Base-by-base conservation (phyloP, 2,888 invertebrate species). In the Drosophila paracracens region DNA sequence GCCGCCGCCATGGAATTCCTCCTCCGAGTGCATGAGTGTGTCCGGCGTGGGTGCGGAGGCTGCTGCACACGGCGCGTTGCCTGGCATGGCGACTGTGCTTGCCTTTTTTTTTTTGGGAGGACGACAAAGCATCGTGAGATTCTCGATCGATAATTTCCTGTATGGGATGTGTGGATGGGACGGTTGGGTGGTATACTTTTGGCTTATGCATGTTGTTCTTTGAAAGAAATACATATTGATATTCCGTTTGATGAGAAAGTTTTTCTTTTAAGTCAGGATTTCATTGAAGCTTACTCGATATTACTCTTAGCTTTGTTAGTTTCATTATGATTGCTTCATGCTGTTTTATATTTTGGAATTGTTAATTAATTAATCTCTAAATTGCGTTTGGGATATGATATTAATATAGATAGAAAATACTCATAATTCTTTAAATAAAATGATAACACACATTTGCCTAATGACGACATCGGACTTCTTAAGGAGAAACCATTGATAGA, bases 111-210 rank as follows among this genome's bases (percentile, higher is more conserved):
- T 91, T 43, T 31, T 31, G n/a, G 83, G 91, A 92, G 79, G 92
- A 92, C 85, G 92, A 92, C 86, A 93, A 90, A 90, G 92, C 93
- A 88, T 92, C 92, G 87, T 92, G 84, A 92, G 93, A 93, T 92
- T 93, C 93, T 85, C 91, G 90, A 90, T 93, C 93, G 87, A 93
- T 93, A 90, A 92, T 88, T 86, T 91, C 92, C 93, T 93, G 92
- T 76, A 88, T 90, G 59, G 70, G 65, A 65, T 78, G 69, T 76
- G 59, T 76, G 71, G 50, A 68, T 81, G 65, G 69, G 74, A 58
- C 68, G 63, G 66, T 77, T 77, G 66, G 69, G 70, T 75, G 72
- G 75, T 80, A 68, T 67, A 67, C 52, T 63, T 58, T 74, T 70
- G 69, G 48, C 53, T 54, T 66, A 40, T 68, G n/a, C 46, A 74